Base-by-base conservation (phyloP, 1,140 invertebrate genomes). In the Oryctes rhinoceros region DNA sequence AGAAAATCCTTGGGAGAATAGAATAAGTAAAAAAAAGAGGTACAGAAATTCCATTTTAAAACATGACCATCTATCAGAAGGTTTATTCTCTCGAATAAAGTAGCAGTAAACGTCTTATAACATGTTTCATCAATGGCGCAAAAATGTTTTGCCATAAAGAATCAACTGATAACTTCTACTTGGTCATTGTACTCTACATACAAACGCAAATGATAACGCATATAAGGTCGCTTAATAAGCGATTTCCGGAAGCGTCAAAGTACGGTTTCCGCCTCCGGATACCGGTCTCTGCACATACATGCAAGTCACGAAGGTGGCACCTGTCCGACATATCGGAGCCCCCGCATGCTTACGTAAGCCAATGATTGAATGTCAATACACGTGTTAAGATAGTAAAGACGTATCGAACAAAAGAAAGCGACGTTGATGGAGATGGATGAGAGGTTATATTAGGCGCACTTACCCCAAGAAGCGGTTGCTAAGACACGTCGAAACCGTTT, bases 301-400 rank as follows among this genome's bases (percentile, higher is more conserved):
- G 65, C 65, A 71, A 13, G 65, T 71, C 65, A 71, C 65, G 65
- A 71, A 35, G 35, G 65, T 71, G 65, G 24, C 24, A 71, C 65
- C 20, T 71, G 20, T 71, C 11, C 35, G 20, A 71, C 24, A 37
- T 71, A 24, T 71, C 24, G 65, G 24, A 35, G 65, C 18, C 24
- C 20, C 35, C 24, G 20, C 24, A 35, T 71, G 18, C 65, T 62
- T 71, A 37, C 24, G 20, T 24, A 71, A 71, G 35, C 20, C 9
- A 71, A 30, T 18, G 53, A 59, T 59, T 3, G 7, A 18, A 59
- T 59, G 53, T 59, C 53, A 59, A 71, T 71, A 71, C 24, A 71
- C 65, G 20, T 71, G 24, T 35, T 24, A 71, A 71, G 65, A 10
- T 35, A 30, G n/a, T 67, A 5, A 18, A 67, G 24, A 67, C 20